Percentiles rank a stretch among this genome's conserved stretches.
These are phyloP conservation scores for Tricholaema leucomelas DNA, from an alignment of 2,113 vertebrate genomes.

Conservation along the genomic window DNA sequence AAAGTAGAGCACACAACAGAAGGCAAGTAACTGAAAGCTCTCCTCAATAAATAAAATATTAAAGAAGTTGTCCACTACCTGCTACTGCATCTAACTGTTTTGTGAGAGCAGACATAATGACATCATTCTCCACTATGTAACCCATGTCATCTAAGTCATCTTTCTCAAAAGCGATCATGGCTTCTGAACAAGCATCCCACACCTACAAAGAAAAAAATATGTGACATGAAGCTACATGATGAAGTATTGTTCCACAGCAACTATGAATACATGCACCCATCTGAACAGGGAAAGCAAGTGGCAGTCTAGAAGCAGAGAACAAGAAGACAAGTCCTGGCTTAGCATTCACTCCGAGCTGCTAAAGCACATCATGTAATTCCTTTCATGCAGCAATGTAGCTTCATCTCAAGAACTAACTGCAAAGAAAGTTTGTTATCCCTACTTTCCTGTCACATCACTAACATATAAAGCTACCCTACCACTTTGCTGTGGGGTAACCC, in stretches of 20 bases:
- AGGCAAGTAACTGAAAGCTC: neutral
- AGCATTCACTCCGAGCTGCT: neutral
- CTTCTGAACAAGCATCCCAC: constrained; percentile 98
- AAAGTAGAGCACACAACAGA: neutral
- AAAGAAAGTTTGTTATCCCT: neutral
- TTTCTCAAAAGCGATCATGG: constrained; percentile 95
- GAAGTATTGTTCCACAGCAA: neutral
- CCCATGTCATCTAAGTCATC: constrained; percentile 93
- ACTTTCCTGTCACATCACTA: neutral
- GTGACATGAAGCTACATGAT: neutral
- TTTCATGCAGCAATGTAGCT: neutral
- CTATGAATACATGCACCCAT: neutral
- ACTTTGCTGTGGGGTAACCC: neutral
- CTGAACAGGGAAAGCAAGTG: neutral
- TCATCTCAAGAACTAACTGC: neutral
- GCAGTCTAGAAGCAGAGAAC: neutral
- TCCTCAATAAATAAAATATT: neutral
- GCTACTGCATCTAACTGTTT: constrained; percentile 87
- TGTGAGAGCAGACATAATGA: constrained; percentile 89
- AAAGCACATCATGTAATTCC: neutral
- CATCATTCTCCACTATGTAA: constrained; percentile 94
- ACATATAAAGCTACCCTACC: neutral
- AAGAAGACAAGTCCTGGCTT: neutral
- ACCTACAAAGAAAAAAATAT: constrained; percentile 79
- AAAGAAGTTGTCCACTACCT: constrained; percentile 75